Evolutionary conservation across 2,888 invertebrate genomes (phyloP).

Genomic region (Selenia dentaria): DNA sequence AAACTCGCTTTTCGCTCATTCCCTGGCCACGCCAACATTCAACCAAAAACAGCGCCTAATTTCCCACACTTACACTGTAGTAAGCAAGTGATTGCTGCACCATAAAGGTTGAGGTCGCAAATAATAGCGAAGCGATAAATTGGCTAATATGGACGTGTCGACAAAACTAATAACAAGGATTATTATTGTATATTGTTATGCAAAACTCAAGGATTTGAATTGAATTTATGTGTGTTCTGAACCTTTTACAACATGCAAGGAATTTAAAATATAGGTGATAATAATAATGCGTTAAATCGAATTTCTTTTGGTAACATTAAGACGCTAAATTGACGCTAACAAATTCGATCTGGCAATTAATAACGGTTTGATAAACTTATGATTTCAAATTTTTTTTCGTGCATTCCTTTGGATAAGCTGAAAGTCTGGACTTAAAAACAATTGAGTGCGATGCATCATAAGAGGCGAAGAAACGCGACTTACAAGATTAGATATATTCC

Average conservation of each 20-base stretch:
- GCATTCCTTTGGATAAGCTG: too few relatives aligned
- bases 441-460: too few relatives aligned
- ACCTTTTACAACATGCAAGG: conserved; percentile 9
- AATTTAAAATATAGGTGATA: too few relatives aligned
- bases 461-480: too few relatives aligned
- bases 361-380: too few relatives aligned
- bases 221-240: conserved; percentile 16
- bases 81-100: conserved; percentile 48
- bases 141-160: conserved; percentile 64
- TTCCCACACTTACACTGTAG: conserved; percentile 71
- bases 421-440: too few relatives aligned
- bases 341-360: too few relatives aligned
- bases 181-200: conserved; percentile 40
- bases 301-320: too few relatives aligned
- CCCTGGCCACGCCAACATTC: conserved; percentile 14
- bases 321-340: too few relatives aligned
- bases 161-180: conserved; percentile 65
- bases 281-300: too few relatives aligned
- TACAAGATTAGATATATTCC: too few relatives aligned
- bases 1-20: conserved; percentile 38
- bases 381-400: too few relatives aligned
- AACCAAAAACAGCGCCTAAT: conserved; percentile 47
- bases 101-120: conserved; percentile 48
- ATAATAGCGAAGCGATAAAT: conserved; percentile 64
- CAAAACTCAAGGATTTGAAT: conserved; percentile 24